Base-by-base conservation (phyloP, 1,140 invertebrate species). In the Saxidomus purpurata region DNA sequence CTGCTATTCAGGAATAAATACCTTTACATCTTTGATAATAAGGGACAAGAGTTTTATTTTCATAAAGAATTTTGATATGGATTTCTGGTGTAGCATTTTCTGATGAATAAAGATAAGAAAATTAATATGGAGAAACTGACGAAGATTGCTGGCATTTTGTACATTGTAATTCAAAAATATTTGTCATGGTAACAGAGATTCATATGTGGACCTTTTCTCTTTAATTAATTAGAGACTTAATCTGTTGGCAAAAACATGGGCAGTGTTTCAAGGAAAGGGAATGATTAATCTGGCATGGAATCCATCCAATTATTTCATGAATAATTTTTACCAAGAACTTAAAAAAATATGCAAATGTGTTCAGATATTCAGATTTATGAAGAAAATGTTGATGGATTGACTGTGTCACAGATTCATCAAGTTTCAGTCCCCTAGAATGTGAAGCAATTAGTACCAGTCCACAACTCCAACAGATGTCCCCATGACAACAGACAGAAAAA, bases 391-490 rank as follows among this genome's bases (percentile, higher is more conserved):
- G 69, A 85, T 85, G 36, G 69, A 85, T 85, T 34, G 83, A 85
- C 83, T 85, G 83, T 74, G 83, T 74, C 63, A 85, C 83, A 85
- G 49, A 85, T 85, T 85, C 83, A 85, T 85, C 83, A 85, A 85
- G 83, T 74, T 74, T 74, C 63, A 49, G 38, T 36, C 43, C 28
- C 49, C 83, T 52, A 52, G 67, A 85, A 85, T 76, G 83, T 76
- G 83, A 74, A 74, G 28, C 43, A 55, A 71, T 85, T 71, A 85
- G 63, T 43, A 85, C 81, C 83, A 85, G 83, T 85, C 83, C 43
- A 25, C 36, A 38, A 38, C 25, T 67, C 80, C 36, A 82, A 79
- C 76, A 83, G 47, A 69, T 83, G 61, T 69, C 63, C 81, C 52
- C 52, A n/a, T 63, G 81, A 36, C 61, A 80, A 49, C 40, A 22